Evolutionary conservation across 2,888 invertebrate species (phyloP).

Genomic region (Netelia fuscicornis): DNA sequence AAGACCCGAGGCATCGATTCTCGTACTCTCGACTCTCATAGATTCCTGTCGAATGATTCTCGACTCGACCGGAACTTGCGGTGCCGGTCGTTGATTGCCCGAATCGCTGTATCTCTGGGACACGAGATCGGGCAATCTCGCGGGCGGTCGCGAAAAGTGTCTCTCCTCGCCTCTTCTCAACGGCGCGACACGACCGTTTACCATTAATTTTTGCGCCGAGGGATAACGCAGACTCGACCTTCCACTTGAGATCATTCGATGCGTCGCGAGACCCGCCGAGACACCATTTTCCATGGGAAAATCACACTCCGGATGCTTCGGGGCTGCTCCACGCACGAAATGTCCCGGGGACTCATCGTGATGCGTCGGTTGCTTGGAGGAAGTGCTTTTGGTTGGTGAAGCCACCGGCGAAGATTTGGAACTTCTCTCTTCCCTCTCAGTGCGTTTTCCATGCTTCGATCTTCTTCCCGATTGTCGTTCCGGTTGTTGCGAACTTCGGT

Average conservation of each 20-base stretch:
- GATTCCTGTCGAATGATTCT: constrained; percentile 82
- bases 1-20: constrained; percentile 74
- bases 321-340: constrained; percentile 64
- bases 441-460: constrained; percentile 76
- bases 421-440: constrained; percentile 74
- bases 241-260: constrained; percentile 82
- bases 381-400: constrained; percentile 70
- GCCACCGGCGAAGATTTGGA: constrained; percentile 73
- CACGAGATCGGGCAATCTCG: constrained; percentile 80
- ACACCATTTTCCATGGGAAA: constrained; percentile 76
- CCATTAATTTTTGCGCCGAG: constrained; percentile 85
- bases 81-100: constrained; percentile 81
- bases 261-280: constrained; percentile 76
- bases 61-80: constrained; percentile 81
- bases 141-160: constrained; percentile 75
- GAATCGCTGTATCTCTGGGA: constrained; percentile 80
- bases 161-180: constrained; percentile 80
- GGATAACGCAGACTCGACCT: constrained; percentile 85
- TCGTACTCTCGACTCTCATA: constrained; percentile 77
- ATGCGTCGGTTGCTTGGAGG: constrained; percentile 56
- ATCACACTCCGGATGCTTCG: constrained; percentile 74
- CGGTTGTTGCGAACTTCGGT: constrained; percentile 72
- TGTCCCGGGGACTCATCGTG: constrained; percentile 72
- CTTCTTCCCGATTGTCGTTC: constrained; percentile 79
- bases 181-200: constrained; percentile 84